Evolutionary conservation across 1,140 invertebrate species (phyloP), one percentile per base, ranked within the genome.

Genomic region (Palaemon carinicauda): DNA sequence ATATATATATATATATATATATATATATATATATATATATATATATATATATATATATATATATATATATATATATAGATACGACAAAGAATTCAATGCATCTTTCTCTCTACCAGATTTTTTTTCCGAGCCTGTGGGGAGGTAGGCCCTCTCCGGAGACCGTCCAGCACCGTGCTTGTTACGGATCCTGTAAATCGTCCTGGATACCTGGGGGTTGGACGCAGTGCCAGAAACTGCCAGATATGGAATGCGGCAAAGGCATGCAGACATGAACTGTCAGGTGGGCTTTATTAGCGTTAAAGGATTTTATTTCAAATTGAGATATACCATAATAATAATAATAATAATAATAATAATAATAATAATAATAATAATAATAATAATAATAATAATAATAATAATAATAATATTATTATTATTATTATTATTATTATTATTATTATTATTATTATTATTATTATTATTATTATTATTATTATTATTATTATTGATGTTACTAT

Each of bases 181-280:
- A 80, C 83, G 91, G 91, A 21, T 87, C 90, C 17, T 87, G 86
- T n/a, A 83, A 82, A 21, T 92, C 90, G 75, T 80, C 89, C n/a
- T 93, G 92, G 92, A 87, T 90, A 10, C 90, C 91, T 10, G 90
- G 90, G 5, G 91, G 91, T 0, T 93, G 92, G 90, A 91, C 91
- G n/a, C 92, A 93, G 3, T 94, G 94, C 89, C 91, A 92, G 3
- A 90, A 92, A 0, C 92, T 92, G 9, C 89, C 92, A 15, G 91
- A 65, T 91, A 90, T 15, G 52, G 77, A 80, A 27, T 93, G 92
- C 89, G 92, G 92, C 2, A 91, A 90, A 41, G 92, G 92, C 3
- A 90, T 91, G 41, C 92, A 92, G 83, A 91, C 91, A 82, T 89
- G 92, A 88, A 90, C 89, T 88, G 91, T 93, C 80, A 91, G 90